A percentile compares a stretch with the other conserved stretches of the same genome.
Evolutionary conservation across 2,113 vertebrate species (phyloP).

Genomic region (Spermophilus dauricus): DNA sequence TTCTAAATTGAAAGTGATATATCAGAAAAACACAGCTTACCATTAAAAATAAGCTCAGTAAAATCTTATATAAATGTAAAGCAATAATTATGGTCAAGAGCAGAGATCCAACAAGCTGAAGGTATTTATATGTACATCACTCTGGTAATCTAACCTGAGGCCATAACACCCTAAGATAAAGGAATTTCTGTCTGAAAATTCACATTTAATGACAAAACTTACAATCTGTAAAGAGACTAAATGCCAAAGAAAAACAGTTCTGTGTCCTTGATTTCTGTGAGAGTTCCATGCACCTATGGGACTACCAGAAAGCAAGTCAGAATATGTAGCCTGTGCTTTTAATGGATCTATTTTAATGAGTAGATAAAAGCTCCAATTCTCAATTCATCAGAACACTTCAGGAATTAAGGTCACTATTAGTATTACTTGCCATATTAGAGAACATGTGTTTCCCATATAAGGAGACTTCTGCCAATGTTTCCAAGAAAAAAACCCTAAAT

Average conservation of each 20-base stretch:
- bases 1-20: not conserved
- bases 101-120: not conserved
- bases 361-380: slow-evolving; percentile 14
- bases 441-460: not conserved
- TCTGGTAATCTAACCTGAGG: not conserved
- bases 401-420: not conserved
- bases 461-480: not conserved
- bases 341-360: not conserved
- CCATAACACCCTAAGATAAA: not conserved
- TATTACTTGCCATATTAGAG: slow-evolving; percentile 12
- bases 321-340: not conserved
- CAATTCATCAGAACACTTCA: slow-evolving; percentile 7
- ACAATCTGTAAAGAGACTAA: not conserved
- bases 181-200: slow-evolving; percentile 21
- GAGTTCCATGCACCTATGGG: not conserved
- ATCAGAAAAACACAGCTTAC: not conserved
- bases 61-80: slow-evolving; percentile 6
- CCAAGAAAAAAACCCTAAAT: not conserved
- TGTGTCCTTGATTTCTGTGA: not conserved
- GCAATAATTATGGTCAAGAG: not conserved
- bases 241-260: not conserved
- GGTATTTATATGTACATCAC: not conserved
- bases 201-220: not conserved
- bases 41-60: not conserved
- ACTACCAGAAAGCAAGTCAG: not conserved